Evolutionary conservation across 2,888 invertebrate genomes (phyloP), one percentile per base, ranked within the genome.

Genomic region (Exocentrus adspersus): DNA sequence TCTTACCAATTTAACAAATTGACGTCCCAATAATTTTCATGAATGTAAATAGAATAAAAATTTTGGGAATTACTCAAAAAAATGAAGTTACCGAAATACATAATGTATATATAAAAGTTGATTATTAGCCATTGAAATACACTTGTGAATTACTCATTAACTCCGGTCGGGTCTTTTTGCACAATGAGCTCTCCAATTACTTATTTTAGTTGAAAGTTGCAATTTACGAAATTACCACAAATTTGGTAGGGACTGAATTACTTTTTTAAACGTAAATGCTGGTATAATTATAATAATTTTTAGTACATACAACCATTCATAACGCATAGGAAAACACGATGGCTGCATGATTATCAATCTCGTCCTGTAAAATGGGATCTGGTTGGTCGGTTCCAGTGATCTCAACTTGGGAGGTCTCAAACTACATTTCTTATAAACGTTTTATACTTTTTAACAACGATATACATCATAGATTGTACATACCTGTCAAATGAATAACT

Each of bases 401-500:
- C 68, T 71, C 79, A 60, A 76, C 80, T 80, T 80, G 80, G 80
- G 80, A 78, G 80, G 80, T 80, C 80, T 71, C 72, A 70, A 72
- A 74, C 75, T 75, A 74, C 75, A 78, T 78, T 79, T 79, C 79
- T 79, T 78, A 72, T 76, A 71, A 77, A 69, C 74, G 74, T 76
- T 77, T 78, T 79, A 74, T 76, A 74, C 71, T 63, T 72, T 77
- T 76, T 74, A 69, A 70, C 68, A 69, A 62, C 66, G 64, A 67
- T 67, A 67, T 77, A 75, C 72, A 75, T 77, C 77, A 78, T 77
- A 75, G 75, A 74, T 72, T 72, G 61, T 63, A 67, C 57, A 62
- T 67, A 60, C 46, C 56, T 62, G 73, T 71, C 73, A 74, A 71
- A 73, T 74, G 71, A 57, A 57, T 73, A 72, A 73, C 69, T 70